Conservation (phyloP, 2,797 vertebrate species). For the Pachyuromys duprasi region DNA sequence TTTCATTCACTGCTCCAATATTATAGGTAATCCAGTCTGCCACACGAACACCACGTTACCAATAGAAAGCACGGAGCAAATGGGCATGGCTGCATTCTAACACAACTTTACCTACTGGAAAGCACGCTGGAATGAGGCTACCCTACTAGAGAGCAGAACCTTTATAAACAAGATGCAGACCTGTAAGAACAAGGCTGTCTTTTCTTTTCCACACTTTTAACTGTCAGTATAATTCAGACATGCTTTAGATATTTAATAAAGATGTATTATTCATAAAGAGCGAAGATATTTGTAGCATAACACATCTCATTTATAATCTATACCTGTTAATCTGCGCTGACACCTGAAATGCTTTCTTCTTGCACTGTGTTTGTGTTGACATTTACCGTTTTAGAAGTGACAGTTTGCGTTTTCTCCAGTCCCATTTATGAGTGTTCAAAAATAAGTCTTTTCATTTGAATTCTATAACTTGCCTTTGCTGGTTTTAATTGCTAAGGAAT, state of each 20-base stretch:
- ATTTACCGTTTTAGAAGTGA: conserved; percentile 67
- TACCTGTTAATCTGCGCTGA: conserved; percentile 63
- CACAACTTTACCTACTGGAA: not conserved
- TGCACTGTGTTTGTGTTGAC: conserved; percentile 67
- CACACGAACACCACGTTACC: not conserved
- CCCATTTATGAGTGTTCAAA: conserved; percentile 57
- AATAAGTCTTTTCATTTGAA: not conserved
- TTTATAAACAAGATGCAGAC: conserved; percentile 33
- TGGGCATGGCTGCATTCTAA: not conserved
- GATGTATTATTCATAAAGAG: conserved; percentile 57
- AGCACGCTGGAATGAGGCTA: not conserved
- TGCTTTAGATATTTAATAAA: conserved; percentile 59
- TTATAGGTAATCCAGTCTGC: not conserved
- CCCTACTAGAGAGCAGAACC: not conserved
- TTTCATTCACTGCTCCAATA: not conserved
- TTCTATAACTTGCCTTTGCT: conserved; percentile 54
- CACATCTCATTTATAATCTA: conserved; percentile 59
- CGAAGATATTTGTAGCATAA: conserved; percentile 44
- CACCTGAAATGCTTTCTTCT: conserved; percentile 62
- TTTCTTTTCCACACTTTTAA: not conserved
- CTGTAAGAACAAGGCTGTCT: not conserved
- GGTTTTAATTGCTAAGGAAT: conserved; percentile 33
- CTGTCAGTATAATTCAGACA: not conserved
- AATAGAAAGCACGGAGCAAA: not conserved
- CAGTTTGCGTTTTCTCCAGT: conserved; percentile 56